Base-by-base conservation (phyloP, 2,888 invertebrate species). In the Pammene fasciana region DNA sequence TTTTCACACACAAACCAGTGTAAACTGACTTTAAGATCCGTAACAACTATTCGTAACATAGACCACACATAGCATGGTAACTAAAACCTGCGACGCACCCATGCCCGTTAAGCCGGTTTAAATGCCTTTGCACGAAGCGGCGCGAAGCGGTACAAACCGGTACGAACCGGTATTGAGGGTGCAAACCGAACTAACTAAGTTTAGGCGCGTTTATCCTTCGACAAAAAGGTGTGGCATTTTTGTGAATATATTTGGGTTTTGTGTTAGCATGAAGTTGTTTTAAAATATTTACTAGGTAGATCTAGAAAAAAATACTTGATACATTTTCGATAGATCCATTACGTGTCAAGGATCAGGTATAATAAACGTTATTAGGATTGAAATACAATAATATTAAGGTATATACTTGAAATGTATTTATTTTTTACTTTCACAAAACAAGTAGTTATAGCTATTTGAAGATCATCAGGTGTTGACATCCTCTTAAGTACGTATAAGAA, bases 131-230 rank as follows among this genome's bases (percentile, higher is more conserved):
- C 45, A 45, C 10, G 4, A 26, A 26, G 26, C 26, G 26, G 26
- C 26, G 26, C 41, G 41, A 18, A 62, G 18, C 50, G 50, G 50
- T 60, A 36, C 41, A 50, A n/a, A 48, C 46, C 50, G 50, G 50
- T 60, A 36, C 41, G 41, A n/a, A 48, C 46, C 60, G 45, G 67
- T 60, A 65, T 65, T 56, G 60, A 8, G 67, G 36, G 54, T 56
- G 52, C 60, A 60, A 67, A 67, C 67, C 43, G 67, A 60, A 54
- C 43, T 67, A 67, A 67, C 52, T 52, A 45, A 60, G 67, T 67
- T 67, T 52, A 14, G 41, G 41, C 56, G 46, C 66, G 56, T 65
- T 61, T 66, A 66, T 66, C 48, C 65, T 57, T 57, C 26, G 26
- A 57, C 48, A 38, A 41, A 66, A 66, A 18, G 48, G 7, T 61